Conservation (phyloP, 2,888 invertebrate genomes). For the Thyatira batis region DNA sequence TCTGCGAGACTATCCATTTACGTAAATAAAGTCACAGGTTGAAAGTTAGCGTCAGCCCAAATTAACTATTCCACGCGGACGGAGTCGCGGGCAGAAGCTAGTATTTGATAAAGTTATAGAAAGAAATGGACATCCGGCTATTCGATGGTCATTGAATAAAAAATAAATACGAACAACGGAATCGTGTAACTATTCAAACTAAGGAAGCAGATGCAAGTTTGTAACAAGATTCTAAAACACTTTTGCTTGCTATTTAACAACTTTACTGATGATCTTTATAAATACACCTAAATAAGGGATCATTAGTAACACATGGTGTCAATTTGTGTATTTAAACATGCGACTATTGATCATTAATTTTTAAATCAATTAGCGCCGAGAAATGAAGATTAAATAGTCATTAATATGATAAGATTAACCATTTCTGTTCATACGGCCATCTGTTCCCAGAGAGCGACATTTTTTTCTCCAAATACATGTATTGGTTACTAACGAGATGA, state of each 20-base stretch:
- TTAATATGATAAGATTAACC: slow-evolving; percentile 47
- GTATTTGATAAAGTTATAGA: slow-evolving; percentile 8
- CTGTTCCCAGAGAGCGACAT: slow-evolving; percentile 30
- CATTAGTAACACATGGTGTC: slow-evolving; percentile 23
- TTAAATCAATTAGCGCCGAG: slow-evolving; percentile 51
- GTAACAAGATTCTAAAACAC: background rate
- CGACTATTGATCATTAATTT: slow-evolving; percentile 35
- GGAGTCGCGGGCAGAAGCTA: too few species aligned
- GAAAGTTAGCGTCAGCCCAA: too few species aligned
- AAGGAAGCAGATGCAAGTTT: slow-evolving; percentile 17
- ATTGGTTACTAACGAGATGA: slow-evolving; percentile 39
- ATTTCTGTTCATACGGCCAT: slow-evolving; percentile 40
- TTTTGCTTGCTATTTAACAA: too few species aligned
- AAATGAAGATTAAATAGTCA: slow-evolving; percentile 43
- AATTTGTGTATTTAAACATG: slow-evolving; percentile 3
- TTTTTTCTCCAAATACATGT: slow-evolving; percentile 31
- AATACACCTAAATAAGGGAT: background rate
- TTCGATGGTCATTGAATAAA: slow-evolving; percentile 15
- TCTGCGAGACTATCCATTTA: too few species aligned
- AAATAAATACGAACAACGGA: slow-evolving; percentile 12
- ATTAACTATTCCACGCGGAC: too few species aligned
- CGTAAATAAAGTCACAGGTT: too few species aligned
- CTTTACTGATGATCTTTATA: slow-evolving; percentile 9
- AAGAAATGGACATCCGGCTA: slow-evolving; percentile 28
- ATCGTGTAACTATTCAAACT: slow-evolving; percentile 14